Conservation (phyloP, 2,888 invertebrate genomes). For the Camptogramma bilineatum region DNA sequence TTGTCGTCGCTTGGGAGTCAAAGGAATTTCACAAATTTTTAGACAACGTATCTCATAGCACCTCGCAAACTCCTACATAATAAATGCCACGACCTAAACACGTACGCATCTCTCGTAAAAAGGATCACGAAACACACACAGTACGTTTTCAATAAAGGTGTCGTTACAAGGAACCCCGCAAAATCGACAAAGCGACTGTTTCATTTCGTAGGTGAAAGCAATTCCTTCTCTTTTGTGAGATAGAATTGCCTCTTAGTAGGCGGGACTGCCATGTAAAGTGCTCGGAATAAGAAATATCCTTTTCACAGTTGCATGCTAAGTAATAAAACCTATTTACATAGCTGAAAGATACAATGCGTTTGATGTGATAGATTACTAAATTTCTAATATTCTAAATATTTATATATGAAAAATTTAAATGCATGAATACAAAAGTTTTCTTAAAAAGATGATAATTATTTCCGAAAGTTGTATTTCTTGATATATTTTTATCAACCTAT, state of each 20-base stretch:
- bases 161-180: slow-evolving; percentile 69
- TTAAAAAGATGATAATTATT: too few relatives aligned
- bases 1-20: slow-evolving; percentile 27
- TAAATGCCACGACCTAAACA: slow-evolving; percentile 51
- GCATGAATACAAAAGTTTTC: too few relatives aligned
- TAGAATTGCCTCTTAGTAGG: slow-evolving; percentile 74
- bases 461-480: too few relatives aligned
- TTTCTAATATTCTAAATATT: too few relatives aligned
- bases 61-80: slow-evolving; percentile 45
- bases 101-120: slow-evolving; percentile 58
- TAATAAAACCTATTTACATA: slow-evolving; percentile 29
- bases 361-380: slow-evolving; percentile 16
- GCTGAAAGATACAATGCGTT: slow-evolving; percentile 47
- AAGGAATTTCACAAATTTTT: slow-evolving; percentile 30
- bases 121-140: slow-evolving; percentile 61
- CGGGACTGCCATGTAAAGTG: slow-evolving; percentile 67
- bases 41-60: slow-evolving; percentile 34
- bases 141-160: slow-evolving; percentile 73
- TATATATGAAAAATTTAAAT: too few relatives aligned
- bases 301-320: slow-evolving; percentile 54
- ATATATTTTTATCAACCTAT: neutral
- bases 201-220: slow-evolving; percentile 76
- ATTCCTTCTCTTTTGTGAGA: slow-evolving; percentile 75
- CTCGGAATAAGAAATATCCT: slow-evolving; percentile 58
- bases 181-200: slow-evolving; percentile 77